Conservation (phyloP, 2,113 vertebrate species). For the Connochaetes taurinus region DNA sequence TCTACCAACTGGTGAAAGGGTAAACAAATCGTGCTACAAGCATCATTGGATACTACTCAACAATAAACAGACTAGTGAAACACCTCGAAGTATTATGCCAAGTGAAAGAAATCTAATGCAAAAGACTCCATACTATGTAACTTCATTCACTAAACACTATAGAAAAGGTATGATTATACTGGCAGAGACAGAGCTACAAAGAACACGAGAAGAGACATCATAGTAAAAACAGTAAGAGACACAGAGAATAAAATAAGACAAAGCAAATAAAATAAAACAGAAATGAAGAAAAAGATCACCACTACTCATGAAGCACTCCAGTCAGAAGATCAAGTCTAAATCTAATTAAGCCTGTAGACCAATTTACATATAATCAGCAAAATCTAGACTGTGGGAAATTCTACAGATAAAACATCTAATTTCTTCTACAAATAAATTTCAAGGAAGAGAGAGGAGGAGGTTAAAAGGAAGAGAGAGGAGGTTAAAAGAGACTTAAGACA, state of each 20-base stretch:
- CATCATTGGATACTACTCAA: not conserved
- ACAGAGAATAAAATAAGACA: not conserved
- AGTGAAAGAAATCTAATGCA: not conserved
- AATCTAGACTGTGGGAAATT: not conserved
- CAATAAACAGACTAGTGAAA: not conserved
- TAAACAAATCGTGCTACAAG: not conserved
- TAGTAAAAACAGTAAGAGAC: not conserved
- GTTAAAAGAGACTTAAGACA: not conserved
- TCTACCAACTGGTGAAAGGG: not conserved
- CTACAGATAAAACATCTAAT: not conserved
- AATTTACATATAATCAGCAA: not conserved
- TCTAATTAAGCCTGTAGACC: not conserved
- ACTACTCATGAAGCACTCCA: not conserved
- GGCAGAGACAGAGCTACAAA: not conserved
- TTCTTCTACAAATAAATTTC: slow-evolving; percentile 19
- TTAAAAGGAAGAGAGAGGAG: not conserved
- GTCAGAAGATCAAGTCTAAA: not conserved
- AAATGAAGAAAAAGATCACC: not conserved
- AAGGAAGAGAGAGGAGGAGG: not conserved
- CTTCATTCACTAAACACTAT: not conserved
- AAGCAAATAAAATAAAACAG: not conserved
- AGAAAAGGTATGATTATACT: not conserved
- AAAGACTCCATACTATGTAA: not conserved
- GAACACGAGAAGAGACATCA: not conserved
- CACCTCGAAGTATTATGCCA: not conserved